Evolutionary conservation across 2,113 vertebrate species (phyloP).

Genomic region (Rostratula benghalensis): DNA sequence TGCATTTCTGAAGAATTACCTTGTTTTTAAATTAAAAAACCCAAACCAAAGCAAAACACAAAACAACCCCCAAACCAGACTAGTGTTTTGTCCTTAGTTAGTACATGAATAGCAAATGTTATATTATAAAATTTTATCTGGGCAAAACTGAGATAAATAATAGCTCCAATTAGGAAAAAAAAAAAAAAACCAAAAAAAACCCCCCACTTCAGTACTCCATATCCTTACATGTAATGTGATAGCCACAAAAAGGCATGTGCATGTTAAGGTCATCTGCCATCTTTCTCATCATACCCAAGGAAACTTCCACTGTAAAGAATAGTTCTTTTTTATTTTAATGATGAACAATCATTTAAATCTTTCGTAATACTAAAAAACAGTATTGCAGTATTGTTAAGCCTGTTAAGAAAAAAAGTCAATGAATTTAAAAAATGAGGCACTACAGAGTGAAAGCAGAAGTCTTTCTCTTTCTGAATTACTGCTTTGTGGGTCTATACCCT

Average conservation of each 20-base stretch:
- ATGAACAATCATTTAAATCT: neutral
- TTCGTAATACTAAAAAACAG: neutral
- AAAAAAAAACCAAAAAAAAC: too few species aligned
- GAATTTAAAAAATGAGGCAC: neutral
- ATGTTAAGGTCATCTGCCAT: neutral
- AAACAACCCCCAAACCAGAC: neutral
- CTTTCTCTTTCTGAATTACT: neutral
- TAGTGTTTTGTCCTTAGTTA: neutral
- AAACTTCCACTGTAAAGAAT: fast-evolving
- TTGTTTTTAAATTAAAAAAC: neutral
- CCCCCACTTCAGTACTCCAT: neutral
- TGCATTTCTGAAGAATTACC: neutral
- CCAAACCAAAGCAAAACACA: too few species aligned
- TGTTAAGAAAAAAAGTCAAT: neutral
- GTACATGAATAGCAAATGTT: neutral
- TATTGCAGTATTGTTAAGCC: neutral
- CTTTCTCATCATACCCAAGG: neutral
- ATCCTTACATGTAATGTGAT: neutral
- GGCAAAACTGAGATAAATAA: neutral
- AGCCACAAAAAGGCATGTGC: neutral
- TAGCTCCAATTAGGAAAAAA: neutral
- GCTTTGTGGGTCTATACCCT: neutral
- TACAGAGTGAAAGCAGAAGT: neutral
- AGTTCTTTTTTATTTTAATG: neutral
- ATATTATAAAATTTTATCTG: neutral